Base-by-base conservation (phyloP, 2,113 vertebrate species). In the Lycaon pictus region DNA sequence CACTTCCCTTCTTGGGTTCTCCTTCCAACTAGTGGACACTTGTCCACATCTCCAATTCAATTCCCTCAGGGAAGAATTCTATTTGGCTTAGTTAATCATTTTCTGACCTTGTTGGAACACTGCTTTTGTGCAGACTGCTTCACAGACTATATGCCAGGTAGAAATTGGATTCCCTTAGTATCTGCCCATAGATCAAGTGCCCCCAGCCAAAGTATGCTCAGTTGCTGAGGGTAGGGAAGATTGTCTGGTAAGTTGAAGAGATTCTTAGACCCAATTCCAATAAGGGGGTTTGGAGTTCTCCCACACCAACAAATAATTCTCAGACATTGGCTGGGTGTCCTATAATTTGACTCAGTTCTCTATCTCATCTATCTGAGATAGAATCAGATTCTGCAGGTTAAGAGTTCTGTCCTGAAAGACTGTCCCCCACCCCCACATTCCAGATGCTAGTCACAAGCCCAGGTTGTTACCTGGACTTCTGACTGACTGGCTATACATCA, bases 41-140 rank as follows among this genome's bases (percentile, higher is more conserved):
- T 71, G 23, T 35, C 32, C 60, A 55, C 11, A 25, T 48, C 15
- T 86, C 51, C 20, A 60, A 23, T 72, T 93, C 51, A 77, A 0
- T 35, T 89, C 55, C 16, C 23, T 85, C 95, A 7, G 23, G 58
- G 22, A 91, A 82, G 4, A 62, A 72, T 63, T 86, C 84, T 67
- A 58, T 37, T 60, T 71, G 71, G n/a, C 32, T 43, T 77, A 19
- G 62, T 76, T 90, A 93, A 85, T 92, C 20, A 88, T 94, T 89
- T 86, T 58, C 65, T 92, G 77, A 89, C 58, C 72, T 60, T 88
- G 20, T 35, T 63, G 62, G 69, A 83, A 27, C 77, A 84, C 43
- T 71, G 69, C n/a, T 67, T 85, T 72, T 56, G 25, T 92, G 71
- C 56, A 51, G 32, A 16, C 76, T 81, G 60, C 32, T 15, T 72